Percentiles rank a stretch among this genome's conserved stretches.
Conservation (phyloP, 1,140 invertebrate genomes). For the Calliopsis andreniformis region DNA sequence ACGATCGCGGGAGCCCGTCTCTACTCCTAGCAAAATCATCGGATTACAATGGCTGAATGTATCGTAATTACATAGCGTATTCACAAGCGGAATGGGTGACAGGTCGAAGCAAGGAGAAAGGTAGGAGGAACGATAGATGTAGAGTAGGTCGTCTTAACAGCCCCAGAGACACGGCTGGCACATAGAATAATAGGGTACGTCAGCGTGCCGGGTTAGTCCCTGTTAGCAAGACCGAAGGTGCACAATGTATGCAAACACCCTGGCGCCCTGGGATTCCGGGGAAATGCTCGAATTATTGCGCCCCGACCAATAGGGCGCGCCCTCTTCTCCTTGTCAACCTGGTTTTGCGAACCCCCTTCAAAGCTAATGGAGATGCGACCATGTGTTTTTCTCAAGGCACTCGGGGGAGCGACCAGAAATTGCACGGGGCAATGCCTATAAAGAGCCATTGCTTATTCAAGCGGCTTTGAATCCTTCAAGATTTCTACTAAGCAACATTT, state of each 20-base stretch:
- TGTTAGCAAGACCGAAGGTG: constrained; percentile 69
- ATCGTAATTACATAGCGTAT: constrained; percentile 68
- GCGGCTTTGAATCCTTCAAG: too few species aligned
- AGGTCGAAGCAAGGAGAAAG: constrained; percentile 44
- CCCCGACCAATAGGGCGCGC: constrained; percentile 53
- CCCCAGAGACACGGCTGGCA: constrained; percentile 71
- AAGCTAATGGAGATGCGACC: constrained; percentile 40
- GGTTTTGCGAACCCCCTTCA: constrained; percentile 41
- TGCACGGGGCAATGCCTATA: background rate
- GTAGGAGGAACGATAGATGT: constrained; percentile 53
- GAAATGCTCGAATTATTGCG: constrained; percentile 73
- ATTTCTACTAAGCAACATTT: too few species aligned
- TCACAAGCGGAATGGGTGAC: constrained; percentile 51
- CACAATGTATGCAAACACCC: constrained; percentile 75
- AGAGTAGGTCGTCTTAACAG: constrained; percentile 72
- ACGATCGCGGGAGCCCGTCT: constrained; percentile 13
- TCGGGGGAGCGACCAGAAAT: background rate
- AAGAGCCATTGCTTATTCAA: too few species aligned
- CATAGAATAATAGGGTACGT: constrained; percentile 73
- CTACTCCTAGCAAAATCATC: constrained; percentile 56
- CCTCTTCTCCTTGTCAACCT: constrained; percentile 30
- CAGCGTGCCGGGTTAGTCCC: constrained; percentile 58
- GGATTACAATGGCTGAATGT: constrained; percentile 67
- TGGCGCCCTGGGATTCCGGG: constrained; percentile 64
- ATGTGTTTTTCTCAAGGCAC: constrained; percentile 49